These are phyloP conservation scores for Mesitornis unicolor DNA, from an alignment of 2,113 vertebrate species.

Conservation along the genomic window DNA sequence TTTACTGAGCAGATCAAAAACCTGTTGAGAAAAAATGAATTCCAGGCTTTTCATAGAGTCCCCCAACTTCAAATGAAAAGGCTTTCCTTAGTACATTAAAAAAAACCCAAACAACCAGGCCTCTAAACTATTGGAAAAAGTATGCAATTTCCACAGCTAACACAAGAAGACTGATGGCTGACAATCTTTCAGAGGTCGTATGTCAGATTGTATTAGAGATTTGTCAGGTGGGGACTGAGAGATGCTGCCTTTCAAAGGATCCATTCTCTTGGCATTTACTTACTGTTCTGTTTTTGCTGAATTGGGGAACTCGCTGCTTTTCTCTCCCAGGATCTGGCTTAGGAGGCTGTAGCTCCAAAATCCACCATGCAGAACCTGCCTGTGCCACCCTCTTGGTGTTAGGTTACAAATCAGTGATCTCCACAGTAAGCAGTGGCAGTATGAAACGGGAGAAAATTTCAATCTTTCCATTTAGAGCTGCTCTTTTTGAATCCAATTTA, in stretches of 20 bases:
- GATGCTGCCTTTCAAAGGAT: neutral
- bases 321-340: neutral
- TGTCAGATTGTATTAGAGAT: neutral
- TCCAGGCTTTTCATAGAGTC: neutral
- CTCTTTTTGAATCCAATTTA: neutral
- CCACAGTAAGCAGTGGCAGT: neutral
- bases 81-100: neutral
- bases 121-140: neutral
- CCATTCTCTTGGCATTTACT: neutral
- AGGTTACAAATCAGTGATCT: neutral
- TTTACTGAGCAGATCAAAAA: slow-evolving; percentile 6
- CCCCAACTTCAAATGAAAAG: neutral
- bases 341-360: neutral
- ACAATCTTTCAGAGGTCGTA: neutral
- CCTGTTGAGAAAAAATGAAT: neutral
- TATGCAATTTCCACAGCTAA: neutral
- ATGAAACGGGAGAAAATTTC: neutral
- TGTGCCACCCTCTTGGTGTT: neutral
- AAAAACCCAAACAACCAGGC: accelerated
- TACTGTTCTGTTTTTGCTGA: neutral
- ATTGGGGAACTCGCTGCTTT: neutral
- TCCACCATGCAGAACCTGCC: neutral
- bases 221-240: neutral
- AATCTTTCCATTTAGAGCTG: neutral
- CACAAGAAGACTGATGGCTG: neutral